Percentiles rank a stretch among this genome's conserved stretches.
Evolutionary conservation across 1,140 invertebrate genomes (phyloP).

Genomic region (Acromyrmex charruanus): DNA sequence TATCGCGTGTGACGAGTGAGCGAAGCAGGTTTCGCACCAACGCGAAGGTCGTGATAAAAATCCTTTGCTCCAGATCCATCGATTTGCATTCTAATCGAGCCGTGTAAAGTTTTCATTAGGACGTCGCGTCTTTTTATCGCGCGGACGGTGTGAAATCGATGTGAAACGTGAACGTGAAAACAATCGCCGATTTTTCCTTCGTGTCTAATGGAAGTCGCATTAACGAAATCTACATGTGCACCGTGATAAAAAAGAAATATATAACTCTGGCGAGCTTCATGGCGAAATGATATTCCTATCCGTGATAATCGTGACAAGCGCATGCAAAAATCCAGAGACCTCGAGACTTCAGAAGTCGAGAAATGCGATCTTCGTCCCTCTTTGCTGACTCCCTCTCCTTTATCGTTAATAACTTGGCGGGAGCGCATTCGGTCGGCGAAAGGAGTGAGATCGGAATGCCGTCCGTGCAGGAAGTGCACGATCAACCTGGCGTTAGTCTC

Average conservation of each 20-base stretch:
- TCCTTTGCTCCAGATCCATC: slow-evolving; percentile 33
- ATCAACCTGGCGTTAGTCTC: slow-evolving; percentile 71
- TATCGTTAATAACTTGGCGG: slow-evolving; percentile 72
- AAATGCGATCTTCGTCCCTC: slow-evolving; percentile 63
- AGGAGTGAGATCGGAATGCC: slow-evolving; percentile 74
- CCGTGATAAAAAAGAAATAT: slow-evolving; percentile 10
- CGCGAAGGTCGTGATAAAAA: slow-evolving; percentile 11
- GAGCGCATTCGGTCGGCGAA: slow-evolving; percentile 70
- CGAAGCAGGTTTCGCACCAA: background rate
- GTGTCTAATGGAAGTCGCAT: background rate
- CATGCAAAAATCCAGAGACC: slow-evolving; percentile 68
- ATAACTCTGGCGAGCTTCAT: background rate
- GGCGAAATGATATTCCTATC: slow-evolving; percentile 68
- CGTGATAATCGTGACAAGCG: slow-evolving; percentile 70
- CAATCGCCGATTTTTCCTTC: background rate
- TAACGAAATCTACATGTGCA: background rate
- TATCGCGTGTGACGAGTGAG: background rate
- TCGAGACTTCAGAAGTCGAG: slow-evolving; percentile 66
- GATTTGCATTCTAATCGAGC: slow-evolving; percentile 46
- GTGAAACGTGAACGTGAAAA: background rate
- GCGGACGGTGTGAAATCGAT: slow-evolving; percentile 2
- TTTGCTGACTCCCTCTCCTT: background rate
- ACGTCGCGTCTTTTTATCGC: slow-evolving; percentile 20
- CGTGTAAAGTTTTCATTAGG: background rate
- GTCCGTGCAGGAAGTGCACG: slow-evolving; percentile 74